Conservation (phyloP, 2,888 invertebrate species). For the Kuschelorhynchus macadamiae region DNA sequence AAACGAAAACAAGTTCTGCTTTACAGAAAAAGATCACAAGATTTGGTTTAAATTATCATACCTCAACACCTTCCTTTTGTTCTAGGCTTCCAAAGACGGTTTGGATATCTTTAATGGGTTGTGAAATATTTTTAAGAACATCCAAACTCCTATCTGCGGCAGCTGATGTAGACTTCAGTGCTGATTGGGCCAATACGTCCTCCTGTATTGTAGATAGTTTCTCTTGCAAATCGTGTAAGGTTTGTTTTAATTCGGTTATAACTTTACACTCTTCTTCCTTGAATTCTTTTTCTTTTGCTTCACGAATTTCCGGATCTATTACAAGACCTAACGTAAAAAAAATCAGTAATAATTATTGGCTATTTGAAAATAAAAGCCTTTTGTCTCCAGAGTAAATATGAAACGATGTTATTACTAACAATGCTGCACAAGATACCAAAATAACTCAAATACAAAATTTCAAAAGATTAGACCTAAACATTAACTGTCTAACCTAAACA, state of each 20-base stretch:
- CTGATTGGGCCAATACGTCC: slow-evolving; percentile 76
- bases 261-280: slow-evolving; percentile 61
- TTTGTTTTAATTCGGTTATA: slow-evolving; percentile 62
- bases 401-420: too few relatives aligned
- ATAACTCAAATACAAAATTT: too few relatives aligned
- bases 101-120: slow-evolving; percentile 77
- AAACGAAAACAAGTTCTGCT: too few relatives aligned
- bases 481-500: too few relatives aligned
- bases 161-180: slow-evolving; percentile 77
- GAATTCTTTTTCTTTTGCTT: slow-evolving; percentile 68
- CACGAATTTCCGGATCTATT: slow-evolving; percentile 70
- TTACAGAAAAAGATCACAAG: too few relatives aligned
- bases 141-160: slow-evolving; percentile 78
- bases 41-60: too few relatives aligned
- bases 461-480: too few relatives aligned
- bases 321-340: slow-evolving; percentile 59
- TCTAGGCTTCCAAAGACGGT: slow-evolving; percentile 72
- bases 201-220: slow-evolving; percentile 75
- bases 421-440: too few relatives aligned
- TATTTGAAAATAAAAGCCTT: too few relatives aligned
- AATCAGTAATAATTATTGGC: not conserved
- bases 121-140: slow-evolving; percentile 75
- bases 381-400: too few relatives aligned
- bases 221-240: slow-evolving; percentile 70
- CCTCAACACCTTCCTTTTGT: slow-evolving; percentile 34